Conservation (phyloP, 2,888 invertebrate genomes). For the Pseudococcus longispinus region DNA sequence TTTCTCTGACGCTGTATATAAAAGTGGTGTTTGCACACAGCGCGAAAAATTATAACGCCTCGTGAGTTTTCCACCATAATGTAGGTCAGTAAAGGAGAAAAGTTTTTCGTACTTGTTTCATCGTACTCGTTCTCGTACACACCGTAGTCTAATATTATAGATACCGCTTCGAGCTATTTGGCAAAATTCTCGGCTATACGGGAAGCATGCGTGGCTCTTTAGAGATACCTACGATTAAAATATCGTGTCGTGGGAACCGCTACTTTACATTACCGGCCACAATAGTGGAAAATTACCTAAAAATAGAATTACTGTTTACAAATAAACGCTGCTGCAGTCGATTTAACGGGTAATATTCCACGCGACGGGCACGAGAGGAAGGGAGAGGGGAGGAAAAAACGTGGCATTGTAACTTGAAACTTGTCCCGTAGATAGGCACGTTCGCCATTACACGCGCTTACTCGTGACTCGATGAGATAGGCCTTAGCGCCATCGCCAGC, state of each 20-base stretch:
- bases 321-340: background rate
- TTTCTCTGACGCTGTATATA: background rate
- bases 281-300: conserved; percentile 12
- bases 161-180: background rate
- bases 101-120: conserved; percentile 2
- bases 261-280: background rate
- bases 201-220: too few species aligned
- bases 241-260: background rate
- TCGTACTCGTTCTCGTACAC: too few species aligned
- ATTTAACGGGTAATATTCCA: background rate
- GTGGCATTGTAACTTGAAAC: conserved; percentile 3
- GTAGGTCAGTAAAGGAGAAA: conserved; percentile 16
- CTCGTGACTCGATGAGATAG: background rate
- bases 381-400: background rate
- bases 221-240: background rate
- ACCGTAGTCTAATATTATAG: background rate
- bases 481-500: background rate
- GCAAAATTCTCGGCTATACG: background rate
- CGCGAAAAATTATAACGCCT: conserved; percentile 21
- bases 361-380: background rate
- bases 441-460: background rate
- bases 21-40: background rate
- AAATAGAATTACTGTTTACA: conserved; percentile 28
- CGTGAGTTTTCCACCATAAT: conserved; percentile 20
- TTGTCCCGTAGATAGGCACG: background rate